Evolutionary conservation across 2,113 vertebrate genomes (phyloP).

Genomic region (Nannobrachium achirus): DNA sequence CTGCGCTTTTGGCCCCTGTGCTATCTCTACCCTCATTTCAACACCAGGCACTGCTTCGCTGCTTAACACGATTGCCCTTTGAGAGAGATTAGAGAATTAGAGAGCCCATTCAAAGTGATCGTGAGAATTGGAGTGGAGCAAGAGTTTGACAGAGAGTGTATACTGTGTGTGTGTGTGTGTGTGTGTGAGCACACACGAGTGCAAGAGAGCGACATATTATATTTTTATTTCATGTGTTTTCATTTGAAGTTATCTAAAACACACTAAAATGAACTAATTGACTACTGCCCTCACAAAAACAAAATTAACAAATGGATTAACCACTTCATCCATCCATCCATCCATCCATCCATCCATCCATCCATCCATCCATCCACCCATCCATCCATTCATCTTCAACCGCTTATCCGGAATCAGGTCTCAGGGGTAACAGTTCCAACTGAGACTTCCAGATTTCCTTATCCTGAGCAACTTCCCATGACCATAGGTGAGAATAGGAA

Average conservation of each 20-base stretch:
- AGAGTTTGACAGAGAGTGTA: no score
- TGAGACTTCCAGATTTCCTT: no score
- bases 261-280: conserved; percentile 32
- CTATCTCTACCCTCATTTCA: conserved; percentile 1
- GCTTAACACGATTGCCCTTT: conserved; percentile 5
- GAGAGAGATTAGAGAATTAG: neutral
- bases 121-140: conserved; percentile 2
- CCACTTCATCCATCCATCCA: no score
- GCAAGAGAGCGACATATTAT: conserved; percentile 3
- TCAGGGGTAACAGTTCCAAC: no score
- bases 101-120: conserved; percentile 17
- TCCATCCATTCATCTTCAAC: no score
- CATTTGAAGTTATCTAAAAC: conserved; percentile 23
- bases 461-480: no score
- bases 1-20: conserved; percentile 2
- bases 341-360: no score
- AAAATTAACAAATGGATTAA: neutral
- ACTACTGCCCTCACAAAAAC: conserved; percentile 14
- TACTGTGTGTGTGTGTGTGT: no score
- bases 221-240: conserved; percentile 22
- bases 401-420: no score
- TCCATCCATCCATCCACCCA: no score
- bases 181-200: neutral
- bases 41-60: conserved; percentile 9
- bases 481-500: no score